phyloP scores from a whole-genome alignment of 92 coral and sea anemone species.

The Phenganax marumi region DNA sequence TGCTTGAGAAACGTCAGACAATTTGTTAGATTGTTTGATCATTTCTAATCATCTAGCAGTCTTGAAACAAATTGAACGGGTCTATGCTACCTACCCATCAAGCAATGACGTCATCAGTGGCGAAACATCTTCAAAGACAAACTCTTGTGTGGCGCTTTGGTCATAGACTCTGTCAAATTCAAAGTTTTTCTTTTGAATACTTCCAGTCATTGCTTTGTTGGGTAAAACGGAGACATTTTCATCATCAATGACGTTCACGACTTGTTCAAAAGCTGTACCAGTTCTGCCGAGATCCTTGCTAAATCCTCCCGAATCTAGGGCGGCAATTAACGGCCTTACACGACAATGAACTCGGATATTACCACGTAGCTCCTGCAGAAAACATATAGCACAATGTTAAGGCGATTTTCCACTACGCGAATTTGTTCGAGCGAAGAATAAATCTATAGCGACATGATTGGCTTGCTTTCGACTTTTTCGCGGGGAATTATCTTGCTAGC shows the following conservation, averaged over 20 bases:
- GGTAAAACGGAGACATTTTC: conserved; percentile 81
- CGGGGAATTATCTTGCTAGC: too few species aligned
- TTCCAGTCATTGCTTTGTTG: conserved; percentile 77
- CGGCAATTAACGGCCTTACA: conserved; percentile 82
- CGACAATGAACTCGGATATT: conserved; percentile 96
- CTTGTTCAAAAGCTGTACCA: conserved; percentile 88
- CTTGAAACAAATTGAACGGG: too few species aligned
- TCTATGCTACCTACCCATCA: conserved; percentile 73
- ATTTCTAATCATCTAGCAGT: too few species aligned
- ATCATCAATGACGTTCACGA: conserved; percentile 74
- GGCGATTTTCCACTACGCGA: too few species aligned
- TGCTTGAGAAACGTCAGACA: too few species aligned
- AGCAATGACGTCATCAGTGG: conserved; percentile 85
- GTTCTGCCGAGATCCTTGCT: conserved; percentile 67
- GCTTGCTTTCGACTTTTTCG: too few species aligned
- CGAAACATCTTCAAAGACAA: conserved; percentile 76
- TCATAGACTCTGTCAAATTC: conserved; percentile 93
- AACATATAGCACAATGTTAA: neutral
- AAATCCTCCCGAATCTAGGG: conserved; percentile 76
- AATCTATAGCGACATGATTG: too few species aligned
- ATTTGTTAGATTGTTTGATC: too few species aligned
- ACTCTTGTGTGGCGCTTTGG: conserved; percentile 63
- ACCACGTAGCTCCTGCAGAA: conserved; percentile 89
- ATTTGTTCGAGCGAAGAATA: too few species aligned
- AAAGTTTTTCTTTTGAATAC: conserved; percentile 63